phyloP scores from a whole-genome alignment of 2,797 vertebrate genomes.

The Trematomus bernacchii region DNA sequence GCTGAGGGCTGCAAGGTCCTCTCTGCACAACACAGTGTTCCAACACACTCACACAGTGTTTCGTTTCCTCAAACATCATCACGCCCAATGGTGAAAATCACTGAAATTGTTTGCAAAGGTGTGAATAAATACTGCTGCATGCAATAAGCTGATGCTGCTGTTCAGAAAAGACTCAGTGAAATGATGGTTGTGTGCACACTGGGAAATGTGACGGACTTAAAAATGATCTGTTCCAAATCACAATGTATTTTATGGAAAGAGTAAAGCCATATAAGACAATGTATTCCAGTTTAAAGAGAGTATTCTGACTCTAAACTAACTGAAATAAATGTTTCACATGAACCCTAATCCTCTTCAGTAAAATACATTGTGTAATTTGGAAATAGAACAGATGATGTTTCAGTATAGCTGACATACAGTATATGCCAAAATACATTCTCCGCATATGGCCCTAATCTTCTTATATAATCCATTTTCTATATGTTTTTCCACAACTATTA shows the following conservation, averaged over 20 bases:
- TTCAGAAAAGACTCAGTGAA: conserved; percentile 44
- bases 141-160: conserved; percentile 69
- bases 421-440: no score
- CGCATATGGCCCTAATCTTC: no score
- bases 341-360: no score
- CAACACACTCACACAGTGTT: conserved; percentile 73
- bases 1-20: conserved; percentile 81
- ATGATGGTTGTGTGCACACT: conserved; percentile 43
- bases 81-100: conserved; percentile 76
- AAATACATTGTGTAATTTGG: no score
- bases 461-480: background rate
- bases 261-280: no score
- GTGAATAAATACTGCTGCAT: conserved; percentile 81
- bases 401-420: no score
- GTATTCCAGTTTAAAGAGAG: no score
- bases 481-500: background rate
- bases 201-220: conserved; percentile 7
- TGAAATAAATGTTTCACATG: no score
- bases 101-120: conserved; percentile 81
- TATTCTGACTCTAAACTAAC: no score
- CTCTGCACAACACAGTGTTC: conserved; percentile 76
- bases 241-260: no score
- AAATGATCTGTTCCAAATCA: conserved; percentile 19
- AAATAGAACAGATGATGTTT: no score
- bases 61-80: conserved; percentile 79